These are phyloP conservation scores for Thysanoteuthis rhombus DNA, from an alignment of 2,888 invertebrate species.

Conservation along the genomic window DNA sequence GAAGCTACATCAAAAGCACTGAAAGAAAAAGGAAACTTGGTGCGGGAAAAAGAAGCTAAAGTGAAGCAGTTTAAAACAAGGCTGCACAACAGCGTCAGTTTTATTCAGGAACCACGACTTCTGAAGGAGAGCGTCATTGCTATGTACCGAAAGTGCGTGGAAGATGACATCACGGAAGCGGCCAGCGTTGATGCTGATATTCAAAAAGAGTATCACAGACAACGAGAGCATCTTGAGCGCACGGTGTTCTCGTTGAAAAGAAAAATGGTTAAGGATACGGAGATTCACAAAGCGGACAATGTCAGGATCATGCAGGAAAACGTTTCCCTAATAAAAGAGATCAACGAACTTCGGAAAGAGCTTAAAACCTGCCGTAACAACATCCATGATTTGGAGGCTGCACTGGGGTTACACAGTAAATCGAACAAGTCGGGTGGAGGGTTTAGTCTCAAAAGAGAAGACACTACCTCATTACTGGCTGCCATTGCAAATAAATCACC, in stretches of 20 bases:
- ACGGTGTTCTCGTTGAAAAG: conserved; percentile 73
- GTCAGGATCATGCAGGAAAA: conserved; percentile 82
- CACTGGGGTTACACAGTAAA: conserved; percentile 65
- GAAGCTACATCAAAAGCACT: conserved; percentile 78
- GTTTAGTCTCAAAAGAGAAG: conserved; percentile 33
- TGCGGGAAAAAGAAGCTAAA: conserved; percentile 68
- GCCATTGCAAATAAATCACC: conserved; percentile 56
- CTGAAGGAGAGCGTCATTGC: conserved; percentile 72
- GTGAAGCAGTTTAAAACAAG: conserved; percentile 83
- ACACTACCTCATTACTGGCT: conserved; percentile 47
- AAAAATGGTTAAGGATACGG: conserved; percentile 69
- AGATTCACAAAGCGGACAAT: conserved; percentile 71
- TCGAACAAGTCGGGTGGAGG: conserved; percentile 50
- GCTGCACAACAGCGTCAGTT: conserved; percentile 81
- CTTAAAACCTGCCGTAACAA: conserved; percentile 76
- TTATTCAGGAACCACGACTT: conserved; percentile 80
- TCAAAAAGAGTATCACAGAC: conserved; percentile 73
- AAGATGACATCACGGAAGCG: conserved; percentile 68
- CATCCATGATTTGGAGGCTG: conserved; percentile 78
- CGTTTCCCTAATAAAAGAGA: conserved; percentile 79
- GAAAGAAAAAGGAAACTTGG: conserved; percentile 73
- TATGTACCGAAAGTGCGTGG: conserved; percentile 68
- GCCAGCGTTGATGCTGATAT: conserved; percentile 68
- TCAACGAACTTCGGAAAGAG: conserved; percentile 79
- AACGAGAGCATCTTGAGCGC: conserved; percentile 83